Conservation (phyloP, 2,113 vertebrate species). For the Cinclus cinclus region DNA sequence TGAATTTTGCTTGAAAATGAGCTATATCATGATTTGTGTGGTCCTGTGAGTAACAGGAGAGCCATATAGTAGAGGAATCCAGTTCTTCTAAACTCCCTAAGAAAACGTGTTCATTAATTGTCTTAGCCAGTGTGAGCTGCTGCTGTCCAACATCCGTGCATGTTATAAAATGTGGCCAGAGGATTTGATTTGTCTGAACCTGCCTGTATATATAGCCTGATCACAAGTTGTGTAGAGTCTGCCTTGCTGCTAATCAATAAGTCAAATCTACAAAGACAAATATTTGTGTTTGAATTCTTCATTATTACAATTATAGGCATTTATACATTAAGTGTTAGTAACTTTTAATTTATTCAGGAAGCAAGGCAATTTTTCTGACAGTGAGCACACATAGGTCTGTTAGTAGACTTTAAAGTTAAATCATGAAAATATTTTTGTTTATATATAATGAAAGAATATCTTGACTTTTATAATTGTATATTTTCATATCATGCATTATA, state of each 20-base stretch:
- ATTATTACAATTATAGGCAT: neutral
- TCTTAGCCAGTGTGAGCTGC: neutral
- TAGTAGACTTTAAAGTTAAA: neutral
- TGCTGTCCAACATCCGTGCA: neutral
- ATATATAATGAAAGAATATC: neutral
- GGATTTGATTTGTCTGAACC: neutral
- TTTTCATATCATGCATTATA: neutral
- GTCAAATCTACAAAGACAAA: neutral
- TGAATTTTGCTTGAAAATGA: neutral
- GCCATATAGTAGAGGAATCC: neutral
- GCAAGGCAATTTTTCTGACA: neutral
- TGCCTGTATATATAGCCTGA: neutral
- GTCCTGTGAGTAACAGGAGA: neutral
- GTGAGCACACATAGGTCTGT: neutral
- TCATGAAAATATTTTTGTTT: neutral
- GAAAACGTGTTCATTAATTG: neutral
- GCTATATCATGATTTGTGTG: neutral
- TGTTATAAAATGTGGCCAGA: neutral
- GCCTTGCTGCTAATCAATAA: neutral
- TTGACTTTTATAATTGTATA: neutral
- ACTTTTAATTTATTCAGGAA: neutral
- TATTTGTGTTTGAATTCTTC: neutral
- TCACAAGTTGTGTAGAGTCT: neutral
- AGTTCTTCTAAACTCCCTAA: neutral
- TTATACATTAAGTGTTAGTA: neutral